Percentiles rank a stretch among this genome's conserved stretches.
These are phyloP conservation scores for Ceratosolen fusciceps DNA, from an alignment of 1,140 invertebrate genomes.

Conservation along the genomic window DNA sequence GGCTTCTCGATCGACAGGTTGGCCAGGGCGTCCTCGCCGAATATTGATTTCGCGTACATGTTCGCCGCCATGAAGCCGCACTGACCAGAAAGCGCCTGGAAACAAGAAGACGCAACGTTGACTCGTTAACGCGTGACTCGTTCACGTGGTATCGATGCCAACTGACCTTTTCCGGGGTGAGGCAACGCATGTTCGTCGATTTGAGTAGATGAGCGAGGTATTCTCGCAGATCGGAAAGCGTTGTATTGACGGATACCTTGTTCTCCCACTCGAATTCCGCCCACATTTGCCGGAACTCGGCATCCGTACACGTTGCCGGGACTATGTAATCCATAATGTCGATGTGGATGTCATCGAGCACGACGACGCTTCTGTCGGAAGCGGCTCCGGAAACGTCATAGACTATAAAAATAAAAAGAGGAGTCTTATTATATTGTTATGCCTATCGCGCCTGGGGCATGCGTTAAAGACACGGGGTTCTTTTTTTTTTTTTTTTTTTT, in stretches of 20 bases:
- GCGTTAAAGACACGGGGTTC: too few species aligned
- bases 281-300: conserved; percentile 99
- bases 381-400: conserved; percentile 95
- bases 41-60: conserved; percentile 98
- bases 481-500: too few species aligned
- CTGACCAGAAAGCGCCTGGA: conserved; percentile 91
- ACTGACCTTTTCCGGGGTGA: conserved; percentile 93
- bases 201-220: conserved; percentile 94
- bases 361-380: conserved; percentile 96
- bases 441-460: too few species aligned
- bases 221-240: conserved; percentile 91
- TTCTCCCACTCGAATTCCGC: conserved; percentile 99
- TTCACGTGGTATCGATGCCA: too few species aligned
- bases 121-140: too few species aligned
- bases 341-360: conserved; percentile 99
- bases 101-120: too few species aligned
- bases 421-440: too few species aligned
- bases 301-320: conserved; percentile 94
- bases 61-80: conserved; percentile 99
- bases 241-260: conserved; percentile 98
- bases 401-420: conserved; percentile 75
- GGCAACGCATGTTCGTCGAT: conserved; percentile 98
- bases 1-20: conserved; percentile 99
- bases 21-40: conserved; percentile 98
- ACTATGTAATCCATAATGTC: conserved; percentile 99